phyloP scores from a whole-genome alignment of 2,888 invertebrate species.

The Cheilosia urbana region DNA sequence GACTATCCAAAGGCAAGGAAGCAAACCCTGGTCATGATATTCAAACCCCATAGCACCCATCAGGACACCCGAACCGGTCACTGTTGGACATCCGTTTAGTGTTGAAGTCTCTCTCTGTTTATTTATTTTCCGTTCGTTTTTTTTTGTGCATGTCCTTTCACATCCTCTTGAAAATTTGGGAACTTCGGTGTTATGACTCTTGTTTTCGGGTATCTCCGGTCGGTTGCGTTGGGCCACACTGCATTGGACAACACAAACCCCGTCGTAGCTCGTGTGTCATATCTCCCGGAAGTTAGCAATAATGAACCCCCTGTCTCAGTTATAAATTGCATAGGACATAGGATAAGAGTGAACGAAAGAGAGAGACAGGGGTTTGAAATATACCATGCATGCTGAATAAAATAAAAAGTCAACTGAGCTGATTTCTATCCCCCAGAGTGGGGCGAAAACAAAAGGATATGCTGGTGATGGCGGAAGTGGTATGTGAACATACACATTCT shows the following conservation, averaged over 20 bases:
- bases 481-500: neutral
- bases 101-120: neutral
- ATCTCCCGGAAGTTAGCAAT: constrained; percentile 32
- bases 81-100: constrained; percentile 8
- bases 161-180: neutral
- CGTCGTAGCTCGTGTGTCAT: constrained; percentile 21
- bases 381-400: constrained; percentile 3
- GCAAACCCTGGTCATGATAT: neutral
- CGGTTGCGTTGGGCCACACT: neutral
- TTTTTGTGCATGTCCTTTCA: neutral
- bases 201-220: constrained; percentile 5
- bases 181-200: constrained; percentile 5
- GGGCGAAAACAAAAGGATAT: neutral
- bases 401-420: constrained; percentile 11
- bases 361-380: neutral
- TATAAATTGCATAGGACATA: neutral
- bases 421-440: constrained; percentile 8
- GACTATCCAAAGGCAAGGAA: neutral
- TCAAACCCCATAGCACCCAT: neutral
- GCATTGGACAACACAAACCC: constrained; percentile 21
- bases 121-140: neutral
- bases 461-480: constrained; percentile 2
- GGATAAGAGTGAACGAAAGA: neutral
- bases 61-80: neutral
- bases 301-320: constrained; percentile 25